Base-by-base conservation (phyloP, 2,113 vertebrate species). In the Caretta caretta region DNA sequence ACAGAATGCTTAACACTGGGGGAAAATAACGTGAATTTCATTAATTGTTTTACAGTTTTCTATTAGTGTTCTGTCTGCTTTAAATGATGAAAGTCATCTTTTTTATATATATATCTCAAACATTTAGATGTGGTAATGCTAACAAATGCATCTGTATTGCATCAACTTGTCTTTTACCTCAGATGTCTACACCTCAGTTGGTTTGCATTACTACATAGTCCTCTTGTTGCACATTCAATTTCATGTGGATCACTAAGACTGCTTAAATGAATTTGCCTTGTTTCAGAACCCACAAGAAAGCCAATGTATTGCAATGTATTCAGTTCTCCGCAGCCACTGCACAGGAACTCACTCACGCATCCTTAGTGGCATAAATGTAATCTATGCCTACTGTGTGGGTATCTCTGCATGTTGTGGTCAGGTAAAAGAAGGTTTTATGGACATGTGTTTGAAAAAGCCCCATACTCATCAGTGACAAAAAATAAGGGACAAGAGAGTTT, bases 111-210 rank as follows among this genome's bases (percentile, higher is more conserved):
- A 93, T 22, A 97, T 97, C 88, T 93, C 25, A 53, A n/a, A 42
- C 35, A 46, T 72, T 96, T 72, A 72, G 94, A 94, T 89, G 87
- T 93, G 91, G 92, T 93, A 93, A 93, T 93, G 59, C 93, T 97
- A 93, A 95, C 91, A 90, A 95, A 95, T 96, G 16, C 29, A 84
- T 95, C 88, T 86, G 69, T 38, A 16, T 29, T 75, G 54, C 93
- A 90, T 93, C 94, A 97, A 97, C 90, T 93, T 93, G 48, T 82
- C 80, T 38, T 46, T 25, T 91, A 72, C 49, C 48, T 94, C 80
- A 59, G 54, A 89, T 93, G 88, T 95, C 91, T 96, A 56, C 92
- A 94, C 91, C 87, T 93, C 87, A 85, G 35, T 3, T 86, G 51
- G 46, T 84, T 51, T 93, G 62, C 62, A 13, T 82, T 95, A 75